Conservation (phyloP, 1,140 invertebrate species). For the Camponotus pennsylvanicus region DNA sequence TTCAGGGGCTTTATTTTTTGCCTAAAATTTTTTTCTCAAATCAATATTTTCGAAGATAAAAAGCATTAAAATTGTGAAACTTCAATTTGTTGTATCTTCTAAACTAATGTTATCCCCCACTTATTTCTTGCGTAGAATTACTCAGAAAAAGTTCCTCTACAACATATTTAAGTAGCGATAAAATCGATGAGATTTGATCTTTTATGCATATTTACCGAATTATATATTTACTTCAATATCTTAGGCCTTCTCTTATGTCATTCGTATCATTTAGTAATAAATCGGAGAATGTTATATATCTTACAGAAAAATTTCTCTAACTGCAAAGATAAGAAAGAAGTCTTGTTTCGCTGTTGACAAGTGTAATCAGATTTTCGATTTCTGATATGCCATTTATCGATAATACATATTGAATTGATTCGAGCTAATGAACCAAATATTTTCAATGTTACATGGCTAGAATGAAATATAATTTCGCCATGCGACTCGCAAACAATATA, state of each 20-base stretch:
- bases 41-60: no score
- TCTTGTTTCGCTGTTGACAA: not conserved
- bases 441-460: slow-evolving; percentile 35
- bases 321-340: not conserved
- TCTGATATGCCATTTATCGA: slow-evolving; percentile 44
- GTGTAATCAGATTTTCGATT: slow-evolving; percentile 46
- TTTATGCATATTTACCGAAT: no score
- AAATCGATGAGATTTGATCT: no score
- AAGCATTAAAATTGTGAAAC: no score
- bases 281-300: not conserved
- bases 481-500: slow-evolving; percentile 51
- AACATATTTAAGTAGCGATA: no score
- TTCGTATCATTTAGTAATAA: slow-evolving; percentile 17
- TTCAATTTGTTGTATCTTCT: no score
- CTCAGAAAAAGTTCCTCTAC: no score
- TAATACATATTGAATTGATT: slow-evolving; percentile 13
- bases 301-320: slow-evolving; percentile 31
- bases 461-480: slow-evolving; percentile 56
- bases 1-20: no score
- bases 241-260: not conserved
- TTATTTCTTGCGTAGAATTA: no score
- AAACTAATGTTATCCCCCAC: no score
- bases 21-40: no score
- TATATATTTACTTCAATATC: no score
- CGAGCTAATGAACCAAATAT: slow-evolving; percentile 53